Evolutionary conservation across 2,888 invertebrate species (phyloP), one percentile per base, ranked within the genome.

Genomic region (Meliscaeva auricollis): DNA sequence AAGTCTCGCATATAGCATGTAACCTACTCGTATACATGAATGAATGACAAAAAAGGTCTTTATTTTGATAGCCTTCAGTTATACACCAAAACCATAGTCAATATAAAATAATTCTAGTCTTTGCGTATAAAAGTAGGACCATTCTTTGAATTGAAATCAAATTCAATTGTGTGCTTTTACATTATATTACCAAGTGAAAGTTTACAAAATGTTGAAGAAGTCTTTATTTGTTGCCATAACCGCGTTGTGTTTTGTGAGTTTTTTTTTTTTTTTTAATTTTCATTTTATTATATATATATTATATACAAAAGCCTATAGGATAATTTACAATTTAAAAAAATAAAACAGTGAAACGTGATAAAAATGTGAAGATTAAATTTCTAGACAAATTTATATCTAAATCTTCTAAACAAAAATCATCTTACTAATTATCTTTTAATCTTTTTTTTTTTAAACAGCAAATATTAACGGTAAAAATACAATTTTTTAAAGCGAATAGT

Each of bases 221-320:
- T 20, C 50, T 66, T 54, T 84, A 48, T 30, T 80, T 30, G 13
- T 60, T 11, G 48, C 41, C 46, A 60, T 48, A 48, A 48, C 46
- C 52, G 17, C 41, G 46, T 30, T 72, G 15, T 64, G 48, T 54
- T 48, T 80, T 30, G 84, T 84, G 68, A 84, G 84, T 84, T 44
- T 13, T 50, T 11, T 11, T 38, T 38, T 13, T 41, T 11, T 11
- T 38, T 9, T 38, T 9, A 35, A 38, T 11, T 38, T 11, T 11
- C 1, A 38, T 38, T 9, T 11, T 38, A 8, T 38, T 9, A 9
- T 1, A 9, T 38, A 3, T 13, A 3, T 9, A 35, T 35, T 35
- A 6, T 35, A 3, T 35, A 6, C 35, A 35, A 9, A 35, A 35
- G 3, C 35, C 1, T 35, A 9, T 35, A 2, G 35, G 35, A 1